These are phyloP conservation scores for Aricia agestis DNA, from an alignment of 1,140 invertebrate species.

Conservation along the genomic window DNA sequence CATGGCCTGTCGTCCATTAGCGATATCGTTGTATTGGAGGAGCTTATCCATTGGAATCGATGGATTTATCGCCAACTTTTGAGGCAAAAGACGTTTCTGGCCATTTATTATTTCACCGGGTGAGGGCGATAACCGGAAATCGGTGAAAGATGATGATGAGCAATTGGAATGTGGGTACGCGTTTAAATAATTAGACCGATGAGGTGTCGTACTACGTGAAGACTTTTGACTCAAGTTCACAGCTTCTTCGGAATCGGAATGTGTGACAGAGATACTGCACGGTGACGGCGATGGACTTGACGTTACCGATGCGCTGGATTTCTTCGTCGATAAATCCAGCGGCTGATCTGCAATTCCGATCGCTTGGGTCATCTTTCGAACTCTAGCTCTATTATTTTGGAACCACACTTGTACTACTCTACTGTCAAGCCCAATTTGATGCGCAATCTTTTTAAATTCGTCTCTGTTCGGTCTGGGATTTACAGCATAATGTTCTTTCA, in stretches of 20 bases:
- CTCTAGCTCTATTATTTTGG: constrained; percentile 96
- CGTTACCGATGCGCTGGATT: constrained; percentile 75
- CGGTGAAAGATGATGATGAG: constrained; percentile 69
- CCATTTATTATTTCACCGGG: constrained; percentile 70
- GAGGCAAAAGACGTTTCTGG: constrained; percentile 50
- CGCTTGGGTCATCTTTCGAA: constrained; percentile 82
- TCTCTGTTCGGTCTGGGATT: constrained; percentile 96
- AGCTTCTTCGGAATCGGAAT: constrained; percentile 81
- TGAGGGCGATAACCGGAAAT: constrained; percentile 72
- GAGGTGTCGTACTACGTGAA: constrained; percentile 79
- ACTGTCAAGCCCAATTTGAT: constrained; percentile 92
- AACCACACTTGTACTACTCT: constrained; percentile 98
- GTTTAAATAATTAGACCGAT: constrained; percentile 65
- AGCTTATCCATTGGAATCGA: constrained; percentile 79
- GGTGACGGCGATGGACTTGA: constrained; percentile 80
- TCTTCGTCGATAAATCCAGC: constrained; percentile 91
- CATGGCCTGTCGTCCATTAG: constrained; percentile 74
- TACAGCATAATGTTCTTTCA: constrained; percentile 91
- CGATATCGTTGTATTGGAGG: constrained; percentile 78
- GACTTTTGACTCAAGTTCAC: constrained; percentile 84
- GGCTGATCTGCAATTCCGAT: constrained; percentile 83
- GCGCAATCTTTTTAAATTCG: constrained; percentile 92
- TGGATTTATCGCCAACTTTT: constrained; percentile 54
- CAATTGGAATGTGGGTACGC: constrained; percentile 78
- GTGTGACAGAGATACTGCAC: constrained; percentile 75